A percentile compares a stretch with the other conserved stretches of the same genome.
Conservation (phyloP, 2,888 invertebrate genomes). For the Rapana venosa region DNA sequence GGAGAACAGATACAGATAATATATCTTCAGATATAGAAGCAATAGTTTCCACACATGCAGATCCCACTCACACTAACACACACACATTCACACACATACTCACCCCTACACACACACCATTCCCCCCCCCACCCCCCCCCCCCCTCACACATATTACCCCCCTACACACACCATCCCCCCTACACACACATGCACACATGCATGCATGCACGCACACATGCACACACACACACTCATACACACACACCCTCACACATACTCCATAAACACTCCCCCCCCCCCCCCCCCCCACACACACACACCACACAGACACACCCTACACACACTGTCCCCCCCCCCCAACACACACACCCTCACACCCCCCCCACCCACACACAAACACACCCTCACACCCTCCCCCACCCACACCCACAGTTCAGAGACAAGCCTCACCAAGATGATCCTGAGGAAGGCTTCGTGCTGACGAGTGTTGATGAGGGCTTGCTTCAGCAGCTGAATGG, state of each 20-base stretch:
- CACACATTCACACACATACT: not conserved
- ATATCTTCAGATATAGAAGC: no score
- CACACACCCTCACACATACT: not conserved
- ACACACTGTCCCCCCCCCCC: not conserved
- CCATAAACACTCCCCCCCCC: not conserved
- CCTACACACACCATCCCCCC: no score
- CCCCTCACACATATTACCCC: not conserved
- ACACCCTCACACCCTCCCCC: not conserved
- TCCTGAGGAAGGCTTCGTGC: slow-evolving; percentile 76
- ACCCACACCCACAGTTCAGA: not conserved
- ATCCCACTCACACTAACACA: not conserved
- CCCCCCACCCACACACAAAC: not conserved
- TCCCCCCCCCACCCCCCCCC: not conserved
- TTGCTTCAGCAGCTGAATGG: slow-evolving; percentile 74
- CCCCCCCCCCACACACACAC: not conserved
- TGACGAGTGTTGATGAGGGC: slow-evolving; percentile 77
- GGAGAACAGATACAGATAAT: no score
- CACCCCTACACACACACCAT: not conserved
- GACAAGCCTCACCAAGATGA: slow-evolving; percentile 69
- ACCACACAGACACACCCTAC: not conserved
- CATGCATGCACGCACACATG: not conserved
- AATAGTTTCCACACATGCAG: no score
- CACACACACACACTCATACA: not conserved
- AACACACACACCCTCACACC: not conserved
- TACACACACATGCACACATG: not conserved